Base-by-base conservation (phyloP, 2,113 vertebrate genomes). In the Panthera uncia region DNA sequence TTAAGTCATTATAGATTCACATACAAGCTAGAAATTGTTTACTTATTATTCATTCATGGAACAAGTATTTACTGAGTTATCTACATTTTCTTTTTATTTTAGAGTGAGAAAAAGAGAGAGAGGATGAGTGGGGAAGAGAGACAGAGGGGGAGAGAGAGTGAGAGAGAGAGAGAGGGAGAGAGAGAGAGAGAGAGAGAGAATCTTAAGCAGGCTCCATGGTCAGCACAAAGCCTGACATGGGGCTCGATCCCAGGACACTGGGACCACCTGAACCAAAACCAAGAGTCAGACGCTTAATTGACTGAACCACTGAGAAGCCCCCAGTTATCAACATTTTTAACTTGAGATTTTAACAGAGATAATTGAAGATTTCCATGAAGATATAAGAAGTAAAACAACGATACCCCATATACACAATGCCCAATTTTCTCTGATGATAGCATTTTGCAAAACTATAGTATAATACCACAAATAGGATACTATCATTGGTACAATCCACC, bases 401-500 rank as follows among this genome's bases (percentile, higher is more conserved):
- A 36, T 12, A 69, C 4, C 0, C 5, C 18, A n/a, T n/a, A 5
- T 13, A 48, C 3, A 68, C 1, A 29, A 23, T 63, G 12, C 10
- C 29, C 7, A 84, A 45, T 66, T 79, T 88, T 14, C 63, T 31
- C 14, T 84, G 88, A 1, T 55, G 41, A 48, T 80, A 61, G 9
- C 48, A 61, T 41, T 78, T 65, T 36, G 6, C 4, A 92, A 83
- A 55, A 66, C 6, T 36, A 27, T 31, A 92, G 18, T 48, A 80
- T 50, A 71, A 7, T 50, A 52, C 69, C 12, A 12, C 48, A 94
- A 36, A 13, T 15, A 57, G 5, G 5, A 36, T 83, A 57, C 4
- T 61, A 2, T n/a, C 74, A 50, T 88, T 83, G 38, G 21, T 88
- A n/a, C 6, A 19, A 36, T 57, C 18, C 33, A 50, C 33, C 50